Evolutionary conservation across 1,140 invertebrate species (phyloP).

Genomic region (Drosophila sturtevanti): DNA sequence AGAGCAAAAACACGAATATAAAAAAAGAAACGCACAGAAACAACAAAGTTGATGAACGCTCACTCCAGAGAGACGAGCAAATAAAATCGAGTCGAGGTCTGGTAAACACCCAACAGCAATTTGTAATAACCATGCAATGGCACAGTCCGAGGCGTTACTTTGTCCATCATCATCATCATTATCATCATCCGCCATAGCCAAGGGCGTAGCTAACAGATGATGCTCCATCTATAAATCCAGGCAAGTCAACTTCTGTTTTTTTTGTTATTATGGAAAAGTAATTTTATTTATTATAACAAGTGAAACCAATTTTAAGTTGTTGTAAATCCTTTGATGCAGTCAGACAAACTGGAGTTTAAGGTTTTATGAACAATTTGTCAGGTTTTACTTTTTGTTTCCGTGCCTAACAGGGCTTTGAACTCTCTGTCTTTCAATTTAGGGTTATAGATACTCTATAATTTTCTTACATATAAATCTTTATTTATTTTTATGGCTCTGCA

Average conservation of each 20-base stretch:
- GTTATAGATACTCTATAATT: too few species aligned
- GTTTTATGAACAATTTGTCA: too few species aligned
- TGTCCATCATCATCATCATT: constrained; percentile 49
- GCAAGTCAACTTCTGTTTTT: not conserved
- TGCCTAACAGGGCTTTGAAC: too few species aligned
- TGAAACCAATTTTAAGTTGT: not conserved
- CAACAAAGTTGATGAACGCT: constrained; percentile 27
- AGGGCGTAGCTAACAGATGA: not conserved
- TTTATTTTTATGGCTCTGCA: too few species aligned
- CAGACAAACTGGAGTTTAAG: not conserved
- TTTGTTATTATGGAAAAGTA: too few species aligned
- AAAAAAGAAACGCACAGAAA: not conserved
- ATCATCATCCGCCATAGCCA: constrained; percentile 31
- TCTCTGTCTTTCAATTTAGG: too few species aligned
- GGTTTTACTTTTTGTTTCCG: too few species aligned
- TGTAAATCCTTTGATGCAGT: not conserved
- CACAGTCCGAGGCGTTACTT: constrained; percentile 34
- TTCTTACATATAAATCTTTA: too few species aligned
- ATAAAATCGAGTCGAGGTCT: constrained; percentile 23
- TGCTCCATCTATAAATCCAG: not conserved
- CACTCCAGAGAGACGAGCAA: not conserved
- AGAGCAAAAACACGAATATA: not conserved
- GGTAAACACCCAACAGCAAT: constrained; percentile 55
- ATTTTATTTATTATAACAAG: too few species aligned
- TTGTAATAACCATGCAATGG: constrained; percentile 58